Percentiles rank a stretch among this genome's conserved stretches.
Evolutionary conservation across 2,888 invertebrate genomes (phyloP).

Genomic region (Drosophila setosimentum): DNA sequence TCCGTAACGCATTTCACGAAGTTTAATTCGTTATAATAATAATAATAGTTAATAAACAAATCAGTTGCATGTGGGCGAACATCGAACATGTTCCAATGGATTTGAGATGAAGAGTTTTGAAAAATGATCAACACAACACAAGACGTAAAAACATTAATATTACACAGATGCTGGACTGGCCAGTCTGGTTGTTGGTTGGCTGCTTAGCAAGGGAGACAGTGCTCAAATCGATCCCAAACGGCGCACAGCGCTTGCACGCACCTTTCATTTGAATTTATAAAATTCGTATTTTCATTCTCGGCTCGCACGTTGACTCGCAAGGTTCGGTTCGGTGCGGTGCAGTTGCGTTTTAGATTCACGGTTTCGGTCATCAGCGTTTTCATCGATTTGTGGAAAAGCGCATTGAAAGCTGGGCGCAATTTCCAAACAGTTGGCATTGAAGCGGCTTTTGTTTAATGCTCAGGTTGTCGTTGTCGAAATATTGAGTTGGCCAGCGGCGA

Average conservation of each 20-base stretch:
- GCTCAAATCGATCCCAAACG: slow-evolving; percentile 9
- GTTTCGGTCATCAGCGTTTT: slow-evolving; percentile 23
- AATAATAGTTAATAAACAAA: slow-evolving; percentile 16
- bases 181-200: slow-evolving; percentile 4
- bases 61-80: slow-evolving; percentile 60
- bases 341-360: slow-evolving; percentile 13
- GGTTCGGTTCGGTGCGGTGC: slow-evolving; percentile 52
- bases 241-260: slow-evolving; percentile 42
- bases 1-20: neutral
- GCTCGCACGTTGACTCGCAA: slow-evolving; percentile 65
- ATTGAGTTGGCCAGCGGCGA: slow-evolving; percentile 48
- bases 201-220: neutral
- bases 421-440: slow-evolving; percentile 72
- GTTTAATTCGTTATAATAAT: neutral
- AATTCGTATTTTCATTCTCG: slow-evolving; percentile 72
- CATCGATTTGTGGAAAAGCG: slow-evolving; percentile 51
- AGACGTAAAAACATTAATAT: slow-evolving; percentile 21
- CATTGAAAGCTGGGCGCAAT: slow-evolving; percentile 59
- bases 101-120: slow-evolving; percentile 53
- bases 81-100: slow-evolving; percentile 70
- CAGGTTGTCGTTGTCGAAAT: slow-evolving; percentile 51
- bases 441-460: slow-evolving; percentile 54
- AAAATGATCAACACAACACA: slow-evolving; percentile 36
- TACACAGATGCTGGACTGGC: slow-evolving; percentile 29
- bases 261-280: slow-evolving; percentile 53